These are phyloP conservation scores for Machaerirhynchus nigripectus DNA, from an alignment of 2,113 vertebrate species.

Conservation along the genomic window DNA sequence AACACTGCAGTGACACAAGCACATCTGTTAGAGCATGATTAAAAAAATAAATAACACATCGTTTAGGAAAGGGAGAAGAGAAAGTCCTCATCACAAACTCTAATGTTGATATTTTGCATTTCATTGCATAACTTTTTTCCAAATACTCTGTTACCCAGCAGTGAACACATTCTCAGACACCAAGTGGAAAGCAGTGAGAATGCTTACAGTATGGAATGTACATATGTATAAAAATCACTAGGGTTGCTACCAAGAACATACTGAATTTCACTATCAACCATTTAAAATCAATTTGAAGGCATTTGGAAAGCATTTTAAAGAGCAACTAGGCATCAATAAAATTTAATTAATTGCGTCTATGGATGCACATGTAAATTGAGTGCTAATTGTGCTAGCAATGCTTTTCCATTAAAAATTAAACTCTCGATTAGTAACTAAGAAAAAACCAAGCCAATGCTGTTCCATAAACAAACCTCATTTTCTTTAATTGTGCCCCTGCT, in stretches of 20 bases:
- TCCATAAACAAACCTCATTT: slow-evolving; percentile 68
- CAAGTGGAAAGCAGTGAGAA: neutral
- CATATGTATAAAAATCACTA: slow-evolving; percentile 19
- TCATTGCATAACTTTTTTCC: neutral
- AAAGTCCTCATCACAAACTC: neutral
- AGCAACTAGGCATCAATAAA: slow-evolving; percentile 82
- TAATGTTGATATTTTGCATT: neutral
- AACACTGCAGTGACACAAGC: neutral
- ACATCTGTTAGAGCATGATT: neutral
- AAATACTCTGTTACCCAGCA: neutral
- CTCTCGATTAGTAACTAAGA: slow-evolving; percentile 70
- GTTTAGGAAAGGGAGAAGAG: neutral
- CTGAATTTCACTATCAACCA: slow-evolving; percentile 65
- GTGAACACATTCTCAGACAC: neutral
- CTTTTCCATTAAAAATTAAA: slow-evolving; percentile 84
- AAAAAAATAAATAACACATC: neutral
- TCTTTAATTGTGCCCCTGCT: slow-evolving; percentile 58
- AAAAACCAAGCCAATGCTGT: slow-evolving; percentile 43
- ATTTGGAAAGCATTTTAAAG: slow-evolving; percentile 80
- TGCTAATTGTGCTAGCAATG: slow-evolving; percentile 80
- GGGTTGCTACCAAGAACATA: slow-evolving; percentile 42
- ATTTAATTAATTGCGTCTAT: slow-evolving; percentile 82
- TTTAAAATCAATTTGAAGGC: slow-evolving; percentile 80
- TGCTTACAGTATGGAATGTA: neutral
- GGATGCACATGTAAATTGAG: slow-evolving; percentile 81